Evolutionary conservation across 2,113 vertebrate genomes (phyloP).

Genomic region (Brevimyrus niger): DNA sequence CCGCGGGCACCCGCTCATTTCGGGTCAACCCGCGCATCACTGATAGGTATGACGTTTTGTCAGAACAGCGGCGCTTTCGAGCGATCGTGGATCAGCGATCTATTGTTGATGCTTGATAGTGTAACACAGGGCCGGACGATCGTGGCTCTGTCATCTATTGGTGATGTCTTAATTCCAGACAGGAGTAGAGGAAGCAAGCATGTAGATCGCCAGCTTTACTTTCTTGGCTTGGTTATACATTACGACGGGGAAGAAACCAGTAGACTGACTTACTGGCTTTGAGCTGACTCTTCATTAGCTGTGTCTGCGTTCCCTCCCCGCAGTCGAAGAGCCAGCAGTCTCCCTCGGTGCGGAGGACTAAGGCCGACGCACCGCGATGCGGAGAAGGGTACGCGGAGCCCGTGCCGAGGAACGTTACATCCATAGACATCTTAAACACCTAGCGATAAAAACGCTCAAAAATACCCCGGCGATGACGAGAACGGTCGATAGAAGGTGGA

Average conservation of each 20-base stretch:
- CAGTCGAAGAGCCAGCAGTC: slow-evolving; percentile 94
- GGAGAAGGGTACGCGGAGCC: slow-evolving; percentile 81
- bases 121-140: not conserved
- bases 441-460: not conserved
- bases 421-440: slow-evolving; percentile 67
- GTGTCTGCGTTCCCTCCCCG: slow-evolving; percentile 88
- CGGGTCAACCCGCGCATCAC: no score
- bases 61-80: not conserved
- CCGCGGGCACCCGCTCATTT: no score
- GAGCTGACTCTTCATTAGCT: slow-evolving; percentile 81
- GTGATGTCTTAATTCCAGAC: not conserved
- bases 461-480: not conserved
- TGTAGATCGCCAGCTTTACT: not conserved
- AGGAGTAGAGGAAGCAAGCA: not conserved
- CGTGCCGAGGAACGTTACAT: slow-evolving; percentile 84
- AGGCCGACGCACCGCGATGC: slow-evolving; percentile 69
- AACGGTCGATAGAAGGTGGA: not conserved
- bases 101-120: not conserved
- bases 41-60: no score
- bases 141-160: not conserved
- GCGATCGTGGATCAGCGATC: not conserved
- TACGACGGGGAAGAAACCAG: not conserved
- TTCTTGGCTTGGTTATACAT: not conserved
- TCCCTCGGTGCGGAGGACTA: slow-evolving; percentile 76
- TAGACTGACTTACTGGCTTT: slow-evolving; percentile 61